Evolutionary conservation across 1,140 invertebrate genomes (phyloP), one percentile per base, ranked within the genome.

Genomic region (Samia ricini): DNA sequence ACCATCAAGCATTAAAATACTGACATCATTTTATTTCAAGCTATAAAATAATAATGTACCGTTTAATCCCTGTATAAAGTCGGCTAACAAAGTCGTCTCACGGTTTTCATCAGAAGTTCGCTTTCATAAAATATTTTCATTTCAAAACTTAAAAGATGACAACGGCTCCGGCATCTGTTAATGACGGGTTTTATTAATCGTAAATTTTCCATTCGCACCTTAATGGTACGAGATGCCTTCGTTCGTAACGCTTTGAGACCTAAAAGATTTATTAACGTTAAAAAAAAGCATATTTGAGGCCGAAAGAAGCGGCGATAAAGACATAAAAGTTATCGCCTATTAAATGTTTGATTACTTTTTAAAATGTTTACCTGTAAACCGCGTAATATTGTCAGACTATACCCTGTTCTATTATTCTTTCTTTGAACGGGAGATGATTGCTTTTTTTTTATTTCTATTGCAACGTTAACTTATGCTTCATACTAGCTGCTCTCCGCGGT

Each of bases 161-260:
- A 42, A 42, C 51, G 22, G 51, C 7, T 23, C 51, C 20, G 22
- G 51, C 51, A 52, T 23, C 51, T 52, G 51, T 52, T 52, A 52
- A 52, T 52, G 51, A 52, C 22, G 15, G 20, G 22, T 66, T 74
- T 71, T 71, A 68, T 71, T 66, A 67, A 66, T 71, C 72, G 60
- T 74, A 74, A 74, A 74, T 70, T 71, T 59, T 65, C 65, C 61
- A 74, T 69, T 42, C 33, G 33, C 33, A 42, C 33, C 33, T 42
- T 42, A 42, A 42, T 42, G 33, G 4, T 15, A 4, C 12, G 12
- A 42, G 33, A 42, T 42, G 52, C 33, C 48, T 58, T 36, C 54
- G 42, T 58, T 36, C 54, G 42, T 58, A 63, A 64, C 63, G 64
- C 68, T 63, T 56, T 60, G 18, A 24, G n/a, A 52, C 49, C 64